Evolutionary conservation across 1,140 invertebrate species (phyloP).

Genomic region (Mizuhopecten yessoensis): DNA sequence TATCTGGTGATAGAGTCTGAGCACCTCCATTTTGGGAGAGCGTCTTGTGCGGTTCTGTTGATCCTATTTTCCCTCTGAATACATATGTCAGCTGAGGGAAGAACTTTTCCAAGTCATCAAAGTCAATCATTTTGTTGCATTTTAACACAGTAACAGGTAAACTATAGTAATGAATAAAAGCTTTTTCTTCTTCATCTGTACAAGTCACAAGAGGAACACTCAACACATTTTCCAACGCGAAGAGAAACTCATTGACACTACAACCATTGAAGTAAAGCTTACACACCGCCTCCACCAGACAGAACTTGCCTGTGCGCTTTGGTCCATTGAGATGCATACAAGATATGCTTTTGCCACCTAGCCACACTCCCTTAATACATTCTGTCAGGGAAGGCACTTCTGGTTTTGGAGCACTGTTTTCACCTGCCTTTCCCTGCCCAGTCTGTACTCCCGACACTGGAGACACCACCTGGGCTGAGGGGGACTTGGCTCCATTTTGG

Average conservation of each 20-base stretch:
- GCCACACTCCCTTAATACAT: conserved; percentile 75
- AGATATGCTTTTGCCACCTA: conserved; percentile 79
- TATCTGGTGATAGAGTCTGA: conserved; percentile 41
- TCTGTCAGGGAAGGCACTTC: conserved; percentile 56
- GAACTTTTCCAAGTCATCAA: conserved; percentile 75
- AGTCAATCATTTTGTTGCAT: conserved; percentile 80
- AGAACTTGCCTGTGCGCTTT: conserved; percentile 71
- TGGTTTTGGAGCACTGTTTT: conserved; percentile 12
- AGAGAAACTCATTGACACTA: conserved; percentile 78
- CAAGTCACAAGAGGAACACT: conserved; percentile 76
- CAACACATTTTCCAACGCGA: conserved; percentile 76
- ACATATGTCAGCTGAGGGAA: conserved; percentile 80
- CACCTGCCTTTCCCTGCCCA: background rate
- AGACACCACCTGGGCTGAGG: conserved; percentile 15
- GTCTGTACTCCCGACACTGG: conserved; percentile 1
- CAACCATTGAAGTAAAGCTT: conserved; percentile 80
- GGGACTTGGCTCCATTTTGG: conserved; percentile 28
- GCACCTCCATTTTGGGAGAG: conserved; percentile 45
- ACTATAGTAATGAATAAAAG: conserved; percentile 81
- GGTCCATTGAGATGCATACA: conserved; percentile 72
- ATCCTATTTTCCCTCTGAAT: conserved; percentile 69
- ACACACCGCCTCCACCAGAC: conserved; percentile 80
- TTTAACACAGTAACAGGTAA: conserved; percentile 77
- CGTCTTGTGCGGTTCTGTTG: conserved; percentile 18
- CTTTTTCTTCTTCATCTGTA: conserved; percentile 76